These are phyloP conservation scores for Cottoperca gobio DNA, from an alignment of 2,797 vertebrate species.

Conservation along the genomic window DNA sequence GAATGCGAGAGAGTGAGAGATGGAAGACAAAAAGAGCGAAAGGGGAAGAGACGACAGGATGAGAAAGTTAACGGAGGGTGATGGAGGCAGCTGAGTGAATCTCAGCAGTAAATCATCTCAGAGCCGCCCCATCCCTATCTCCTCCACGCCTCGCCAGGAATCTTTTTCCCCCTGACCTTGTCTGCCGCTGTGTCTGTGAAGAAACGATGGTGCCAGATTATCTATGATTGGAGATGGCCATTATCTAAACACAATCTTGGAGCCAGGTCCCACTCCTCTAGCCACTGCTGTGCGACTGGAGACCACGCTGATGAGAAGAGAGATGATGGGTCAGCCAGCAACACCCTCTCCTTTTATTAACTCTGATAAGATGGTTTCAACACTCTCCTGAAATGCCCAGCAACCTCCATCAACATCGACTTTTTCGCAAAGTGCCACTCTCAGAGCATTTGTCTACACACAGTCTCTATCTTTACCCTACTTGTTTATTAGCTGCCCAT, in stretches of 20 bases:
- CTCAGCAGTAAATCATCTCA: conserved; percentile 85
- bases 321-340: conserved; percentile 78
- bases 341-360: conserved; percentile 82
- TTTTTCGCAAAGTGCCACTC: conserved; percentile 72
- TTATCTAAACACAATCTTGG: conserved; percentile 90
- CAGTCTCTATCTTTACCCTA: conserved; percentile 42
- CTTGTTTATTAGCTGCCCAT: conserved; percentile 63
- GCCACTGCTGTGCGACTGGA: conserved; percentile 72
- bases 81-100: conserved; percentile 85
- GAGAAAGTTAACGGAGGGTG: conserved; percentile 85
- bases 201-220: conserved; percentile 88
- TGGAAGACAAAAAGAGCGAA: conserved; percentile 72
- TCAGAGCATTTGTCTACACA: conserved; percentile 62
- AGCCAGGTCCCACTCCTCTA: conserved; percentile 76
- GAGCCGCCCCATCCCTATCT: conserved; percentile 79
- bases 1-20: conserved; percentile 68
- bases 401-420: conserved; percentile 74
- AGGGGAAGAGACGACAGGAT: conserved; percentile 76
- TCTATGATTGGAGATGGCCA: conserved; percentile 88
- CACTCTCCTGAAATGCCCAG: conserved; percentile 63
- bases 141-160: conserved; percentile 75
- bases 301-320: conserved; percentile 80
- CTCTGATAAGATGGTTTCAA: conserved; percentile 80
- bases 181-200: conserved; percentile 83
- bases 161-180: conserved; percentile 86